A percentile compares a stretch with the other conserved stretches of the same genome.
Conservation (phyloP, 2,113 vertebrate species). For the Craseonycteris thonglongyai region DNA sequence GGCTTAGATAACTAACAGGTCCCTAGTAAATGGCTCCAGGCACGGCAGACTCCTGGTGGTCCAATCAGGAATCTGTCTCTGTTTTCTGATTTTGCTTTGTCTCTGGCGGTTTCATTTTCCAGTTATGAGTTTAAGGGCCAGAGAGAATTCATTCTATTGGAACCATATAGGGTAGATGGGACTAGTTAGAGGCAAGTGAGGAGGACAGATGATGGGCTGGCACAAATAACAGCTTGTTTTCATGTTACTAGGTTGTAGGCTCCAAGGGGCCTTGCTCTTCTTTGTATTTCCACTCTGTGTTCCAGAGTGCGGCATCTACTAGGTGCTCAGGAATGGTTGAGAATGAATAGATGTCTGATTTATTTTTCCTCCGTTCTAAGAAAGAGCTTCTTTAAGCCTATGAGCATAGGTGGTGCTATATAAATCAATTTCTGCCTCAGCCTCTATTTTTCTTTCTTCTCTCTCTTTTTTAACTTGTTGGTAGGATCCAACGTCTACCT, state of each 20-base stretch:
- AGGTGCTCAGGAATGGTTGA: background rate
- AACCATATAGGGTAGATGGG: background rate
- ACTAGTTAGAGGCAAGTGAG: background rate
- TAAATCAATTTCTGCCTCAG: background rate
- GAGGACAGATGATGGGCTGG: background rate
- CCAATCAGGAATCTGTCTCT: background rate
- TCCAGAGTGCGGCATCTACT: background rate
- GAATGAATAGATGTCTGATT: background rate
- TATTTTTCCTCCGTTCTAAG: background rate
- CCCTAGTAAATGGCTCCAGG: background rate
- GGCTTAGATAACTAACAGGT: background rate
- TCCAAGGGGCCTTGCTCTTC: background rate
- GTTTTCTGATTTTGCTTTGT: background rate
- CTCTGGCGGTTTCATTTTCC: background rate
- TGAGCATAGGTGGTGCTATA: background rate
- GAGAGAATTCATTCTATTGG: background rate
- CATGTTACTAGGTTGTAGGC: too few relatives aligned
- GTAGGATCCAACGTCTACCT: constrained; percentile 94
- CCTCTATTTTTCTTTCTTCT: constrained; percentile 37
- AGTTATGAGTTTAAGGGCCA: background rate
- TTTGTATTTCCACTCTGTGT: background rate
- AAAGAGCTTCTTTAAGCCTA: background rate
- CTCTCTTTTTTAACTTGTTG: constrained; percentile 40
- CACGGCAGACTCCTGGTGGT: background rate
- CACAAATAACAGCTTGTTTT: background rate